A percentile compares a stretch with the other conserved stretches of the same genome.
Evolutionary conservation across 1,140 invertebrate species (phyloP).

Genomic region (Calliopsis andreniformis): DNA sequence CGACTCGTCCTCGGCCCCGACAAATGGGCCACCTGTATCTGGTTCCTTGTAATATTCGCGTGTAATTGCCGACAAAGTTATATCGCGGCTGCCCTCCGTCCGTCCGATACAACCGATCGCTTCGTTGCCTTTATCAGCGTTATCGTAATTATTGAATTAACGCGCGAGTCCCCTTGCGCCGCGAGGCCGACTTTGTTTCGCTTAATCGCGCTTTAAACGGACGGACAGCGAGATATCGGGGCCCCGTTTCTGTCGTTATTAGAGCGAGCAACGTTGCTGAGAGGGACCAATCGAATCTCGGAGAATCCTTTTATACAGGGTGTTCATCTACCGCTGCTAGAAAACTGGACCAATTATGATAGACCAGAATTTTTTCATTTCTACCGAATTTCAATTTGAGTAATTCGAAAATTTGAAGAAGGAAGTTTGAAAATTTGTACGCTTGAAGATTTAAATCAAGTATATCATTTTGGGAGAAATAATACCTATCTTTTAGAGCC

Average conservation of each 20-base stretch:
- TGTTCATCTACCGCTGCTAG: no score
- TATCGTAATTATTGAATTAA: constrained; percentile 41
- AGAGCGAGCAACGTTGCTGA: constrained; percentile 11
- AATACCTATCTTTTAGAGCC: no score
- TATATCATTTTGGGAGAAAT: no score
- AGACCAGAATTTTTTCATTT: no score
- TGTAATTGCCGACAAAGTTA: constrained; percentile 51
- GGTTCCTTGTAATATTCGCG: constrained; percentile 37
- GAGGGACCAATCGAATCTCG: no score
- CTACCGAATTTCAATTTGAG: no score
- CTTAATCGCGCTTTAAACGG: constrained; percentile 41
- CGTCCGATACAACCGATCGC: constrained; percentile 2
- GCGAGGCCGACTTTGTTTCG: constrained; percentile 33
- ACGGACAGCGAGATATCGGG: constrained; percentile 9
- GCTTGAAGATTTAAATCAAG: no score
- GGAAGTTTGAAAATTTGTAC: no score
- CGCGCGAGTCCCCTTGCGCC: constrained; percentile 2
- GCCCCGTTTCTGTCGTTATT: background rate
- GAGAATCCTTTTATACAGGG: no score
- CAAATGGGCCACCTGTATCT: constrained; percentile 52
- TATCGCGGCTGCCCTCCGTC: background rate
- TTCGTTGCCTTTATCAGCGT: constrained; percentile 22
- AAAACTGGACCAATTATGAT: no score
- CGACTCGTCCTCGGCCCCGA: constrained; percentile 11
- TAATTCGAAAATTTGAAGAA: no score